Evolutionary conservation across 2,888 invertebrate species (phyloP).

Genomic region (Euzetes globulus): DNA sequence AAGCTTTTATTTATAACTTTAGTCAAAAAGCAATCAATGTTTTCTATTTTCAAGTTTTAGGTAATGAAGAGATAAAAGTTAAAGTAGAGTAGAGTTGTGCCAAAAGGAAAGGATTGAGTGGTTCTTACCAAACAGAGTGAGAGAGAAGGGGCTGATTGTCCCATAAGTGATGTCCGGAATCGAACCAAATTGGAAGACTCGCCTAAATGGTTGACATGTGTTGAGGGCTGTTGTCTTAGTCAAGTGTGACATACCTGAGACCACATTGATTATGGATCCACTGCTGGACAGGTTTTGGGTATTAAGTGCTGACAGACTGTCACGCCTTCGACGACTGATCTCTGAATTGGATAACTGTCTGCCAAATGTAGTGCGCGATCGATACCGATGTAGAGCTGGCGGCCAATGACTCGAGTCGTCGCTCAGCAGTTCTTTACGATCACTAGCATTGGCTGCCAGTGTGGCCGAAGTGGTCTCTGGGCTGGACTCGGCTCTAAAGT

Average conservation of each 20-base stretch:
- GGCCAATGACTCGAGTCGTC: background rate
- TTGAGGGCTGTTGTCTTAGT: background rate
- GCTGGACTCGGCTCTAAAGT: background rate
- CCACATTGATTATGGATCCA: slow-evolving; percentile 27
- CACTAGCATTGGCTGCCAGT: background rate
- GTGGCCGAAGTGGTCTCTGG: background rate
- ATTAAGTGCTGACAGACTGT: slow-evolving; percentile 29
- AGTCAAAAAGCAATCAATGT: no score
- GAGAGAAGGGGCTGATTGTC: slow-evolving; percentile 88
- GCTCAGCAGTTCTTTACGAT: background rate
- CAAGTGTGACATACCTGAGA: background rate
- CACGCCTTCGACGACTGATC: slow-evolving; percentile 25
- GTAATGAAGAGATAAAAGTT: no score
- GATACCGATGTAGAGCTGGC: slow-evolving; percentile 32
- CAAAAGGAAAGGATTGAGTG: slow-evolving; percentile 34
- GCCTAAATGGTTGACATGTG: slow-evolving; percentile 5
- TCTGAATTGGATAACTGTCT: slow-evolving; percentile 33
- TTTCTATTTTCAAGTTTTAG: no score
- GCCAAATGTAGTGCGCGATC: slow-evolving; percentile 32
- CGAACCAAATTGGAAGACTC: slow-evolving; percentile 64
- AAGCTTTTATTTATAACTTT: no score
- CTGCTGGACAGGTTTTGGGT: slow-evolving; percentile 19
- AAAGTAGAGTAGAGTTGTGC: background rate
- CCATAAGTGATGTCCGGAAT: slow-evolving; percentile 77
- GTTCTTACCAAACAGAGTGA: slow-evolving; percentile 60